Evolutionary conservation across 2,797 vertebrate species (phyloP).

Genomic region (Chelidonichthys spinosus): DNA sequence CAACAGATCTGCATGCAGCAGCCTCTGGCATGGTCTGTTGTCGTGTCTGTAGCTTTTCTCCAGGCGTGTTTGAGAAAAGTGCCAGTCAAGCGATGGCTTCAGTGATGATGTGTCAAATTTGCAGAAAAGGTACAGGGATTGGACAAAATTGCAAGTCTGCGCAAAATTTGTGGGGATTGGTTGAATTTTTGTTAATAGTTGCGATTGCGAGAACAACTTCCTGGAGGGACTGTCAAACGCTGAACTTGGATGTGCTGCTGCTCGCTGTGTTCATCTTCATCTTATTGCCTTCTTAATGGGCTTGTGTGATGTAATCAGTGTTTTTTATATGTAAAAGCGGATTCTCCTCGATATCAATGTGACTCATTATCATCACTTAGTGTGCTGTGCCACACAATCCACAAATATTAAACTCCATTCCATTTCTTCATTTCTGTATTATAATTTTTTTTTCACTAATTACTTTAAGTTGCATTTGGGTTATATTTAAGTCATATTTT

Average conservation of each 20-base stretch:
- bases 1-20: too few species aligned
- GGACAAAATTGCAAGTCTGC: too few species aligned
- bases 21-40: too few species aligned
- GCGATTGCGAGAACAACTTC: too few species aligned
- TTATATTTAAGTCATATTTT: constrained; percentile 72
- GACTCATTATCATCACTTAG: background rate
- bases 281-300: constrained; percentile 14
- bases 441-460: background rate
- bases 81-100: too few species aligned
- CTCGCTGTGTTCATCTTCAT: constrained; percentile 5
- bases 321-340: constrained; percentile 1
- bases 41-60: too few species aligned
- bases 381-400: constrained; percentile 1
- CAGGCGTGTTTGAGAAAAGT: too few species aligned
- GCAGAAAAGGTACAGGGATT: too few species aligned
- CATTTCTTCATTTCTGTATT: background rate
- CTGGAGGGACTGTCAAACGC: background rate
- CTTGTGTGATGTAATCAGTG: background rate
- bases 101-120: too few species aligned
- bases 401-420: background rate
- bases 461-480: constrained; percentile 61
- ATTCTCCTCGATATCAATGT: background rate
- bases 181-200: too few species aligned
- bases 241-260: background rate
- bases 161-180: too few species aligned